Conservation (phyloP, 1,140 invertebrate genomes). For the Delia radicum region DNA sequence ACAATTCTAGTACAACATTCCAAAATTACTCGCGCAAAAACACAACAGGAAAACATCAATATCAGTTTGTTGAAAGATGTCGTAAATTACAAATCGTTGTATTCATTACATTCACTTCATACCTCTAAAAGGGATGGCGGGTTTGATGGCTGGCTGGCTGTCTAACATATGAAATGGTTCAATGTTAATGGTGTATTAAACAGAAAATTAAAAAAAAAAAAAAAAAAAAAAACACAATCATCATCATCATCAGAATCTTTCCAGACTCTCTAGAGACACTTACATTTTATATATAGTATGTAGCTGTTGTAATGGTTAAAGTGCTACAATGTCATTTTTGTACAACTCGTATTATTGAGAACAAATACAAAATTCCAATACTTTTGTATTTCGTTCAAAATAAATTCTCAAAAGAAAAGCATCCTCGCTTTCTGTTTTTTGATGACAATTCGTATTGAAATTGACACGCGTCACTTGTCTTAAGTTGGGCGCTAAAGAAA, state of each 20-base stretch:
- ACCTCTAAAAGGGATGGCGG: background rate
- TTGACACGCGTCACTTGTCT: conserved; percentile 21
- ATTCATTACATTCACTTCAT: background rate
- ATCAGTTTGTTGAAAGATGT: conserved; percentile 10
- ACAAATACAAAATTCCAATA: background rate
- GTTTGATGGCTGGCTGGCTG: too few species aligned
- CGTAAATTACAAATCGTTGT: conserved; percentile 20
- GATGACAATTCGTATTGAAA: conserved; percentile 18
- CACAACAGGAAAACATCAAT: conserved; percentile 15
- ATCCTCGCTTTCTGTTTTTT: background rate
- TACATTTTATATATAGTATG: background rate
- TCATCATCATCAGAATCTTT: background rate
- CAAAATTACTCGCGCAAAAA: background rate
- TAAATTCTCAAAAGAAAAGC: background rate
- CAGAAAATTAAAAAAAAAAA: background rate
- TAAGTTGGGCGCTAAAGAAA: conserved; percentile 9
- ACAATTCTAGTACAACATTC: background rate
- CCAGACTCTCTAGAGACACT: background rate
- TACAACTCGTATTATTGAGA: background rate
- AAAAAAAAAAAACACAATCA: background rate
- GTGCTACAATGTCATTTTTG: background rate
- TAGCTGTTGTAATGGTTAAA: background rate
- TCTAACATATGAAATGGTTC: too few species aligned
- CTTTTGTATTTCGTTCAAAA: background rate
- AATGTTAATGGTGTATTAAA: background rate